Evolutionary conservation across 2,113 vertebrate genomes (phyloP).

Genomic region (Oxygymnocypris stewartii): DNA sequence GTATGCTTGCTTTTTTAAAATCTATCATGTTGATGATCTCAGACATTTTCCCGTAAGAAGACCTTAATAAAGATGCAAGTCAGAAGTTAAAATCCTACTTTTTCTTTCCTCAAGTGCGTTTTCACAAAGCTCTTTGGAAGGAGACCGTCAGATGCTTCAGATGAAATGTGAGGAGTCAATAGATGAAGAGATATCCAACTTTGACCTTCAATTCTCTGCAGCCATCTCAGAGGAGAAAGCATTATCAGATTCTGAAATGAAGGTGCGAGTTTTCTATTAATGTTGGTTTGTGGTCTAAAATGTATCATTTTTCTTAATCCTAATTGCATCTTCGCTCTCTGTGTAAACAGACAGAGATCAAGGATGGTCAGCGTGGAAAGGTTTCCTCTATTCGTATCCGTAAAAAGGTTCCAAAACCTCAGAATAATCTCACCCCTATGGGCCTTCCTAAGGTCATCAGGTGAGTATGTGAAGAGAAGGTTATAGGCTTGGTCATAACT

Average conservation of each 20-base stretch:
- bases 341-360: conserved; percentile 47
- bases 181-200: conserved; percentile 58
- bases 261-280: conserved; percentile 67
- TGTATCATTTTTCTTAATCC: not conserved
- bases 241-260: conserved; percentile 78
- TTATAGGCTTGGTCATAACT: not conserved
- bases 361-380: conserved; percentile 73
- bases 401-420: conserved; percentile 77
- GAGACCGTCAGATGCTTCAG: conserved; percentile 27
- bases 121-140: conserved; percentile 8
- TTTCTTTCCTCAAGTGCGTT: conserved; percentile 48
- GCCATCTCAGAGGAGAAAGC: conserved; percentile 73
- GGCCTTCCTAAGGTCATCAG: conserved; percentile 85
- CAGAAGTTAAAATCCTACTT: not conserved
- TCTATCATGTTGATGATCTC: not conserved
- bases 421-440: conserved; percentile 87
- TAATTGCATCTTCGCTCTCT: not conserved
- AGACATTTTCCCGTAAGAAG: not conserved
- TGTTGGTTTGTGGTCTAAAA: not conserved
- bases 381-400: conserved; percentile 87
- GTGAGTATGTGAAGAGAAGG: conserved; percentile 59
- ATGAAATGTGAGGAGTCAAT: conserved; percentile 57
- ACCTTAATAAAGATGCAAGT: not conserved
- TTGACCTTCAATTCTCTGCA: conserved; percentile 67
- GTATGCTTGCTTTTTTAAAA: not conserved